Evolutionary conservation across 2,797 vertebrate genomes (phyloP).

Genomic region (Taenioides sp.): DNA sequence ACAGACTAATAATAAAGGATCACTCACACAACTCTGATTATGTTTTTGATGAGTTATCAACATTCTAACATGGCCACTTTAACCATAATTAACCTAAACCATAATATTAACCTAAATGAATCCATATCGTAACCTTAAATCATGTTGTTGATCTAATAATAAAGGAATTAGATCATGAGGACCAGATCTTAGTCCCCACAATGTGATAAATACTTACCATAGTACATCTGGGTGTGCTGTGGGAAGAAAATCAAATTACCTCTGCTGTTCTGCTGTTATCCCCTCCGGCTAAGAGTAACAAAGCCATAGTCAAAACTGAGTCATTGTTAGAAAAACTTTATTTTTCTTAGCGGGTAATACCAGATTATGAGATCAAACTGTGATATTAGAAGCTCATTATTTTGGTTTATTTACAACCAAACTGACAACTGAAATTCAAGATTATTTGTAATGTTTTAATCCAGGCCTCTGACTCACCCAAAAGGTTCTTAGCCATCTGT

Average conservation of each 20-base stretch:
- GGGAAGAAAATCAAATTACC: constrained; percentile 13
- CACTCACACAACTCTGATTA: no score
- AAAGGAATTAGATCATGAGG: no score
- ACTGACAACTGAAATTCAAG: not conserved
- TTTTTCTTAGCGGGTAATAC: not conserved
- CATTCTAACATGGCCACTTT: no score
- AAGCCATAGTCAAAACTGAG: constrained; percentile 1
- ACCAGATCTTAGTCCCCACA: no score
- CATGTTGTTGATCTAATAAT: no score
- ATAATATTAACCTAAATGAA: no score
- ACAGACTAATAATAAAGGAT: no score
- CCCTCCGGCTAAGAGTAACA: constrained; percentile 2
- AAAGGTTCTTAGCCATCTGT: constrained; percentile 2
- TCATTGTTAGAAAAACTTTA: constrained; percentile 3
- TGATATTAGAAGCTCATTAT: not conserved
- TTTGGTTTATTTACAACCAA: constrained; percentile 5
- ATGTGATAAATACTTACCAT: not conserved
- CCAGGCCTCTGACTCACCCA: not conserved
- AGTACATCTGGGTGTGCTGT: not conserved
- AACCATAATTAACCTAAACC: no score
- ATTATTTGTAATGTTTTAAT: constrained; percentile 1
- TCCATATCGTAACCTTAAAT: no score
- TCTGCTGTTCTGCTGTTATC: not conserved
- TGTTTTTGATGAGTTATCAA: no score
- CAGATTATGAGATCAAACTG: not conserved